Conservation (phyloP, 2,113 vertebrate genomes). For the Indri indri region DNA sequence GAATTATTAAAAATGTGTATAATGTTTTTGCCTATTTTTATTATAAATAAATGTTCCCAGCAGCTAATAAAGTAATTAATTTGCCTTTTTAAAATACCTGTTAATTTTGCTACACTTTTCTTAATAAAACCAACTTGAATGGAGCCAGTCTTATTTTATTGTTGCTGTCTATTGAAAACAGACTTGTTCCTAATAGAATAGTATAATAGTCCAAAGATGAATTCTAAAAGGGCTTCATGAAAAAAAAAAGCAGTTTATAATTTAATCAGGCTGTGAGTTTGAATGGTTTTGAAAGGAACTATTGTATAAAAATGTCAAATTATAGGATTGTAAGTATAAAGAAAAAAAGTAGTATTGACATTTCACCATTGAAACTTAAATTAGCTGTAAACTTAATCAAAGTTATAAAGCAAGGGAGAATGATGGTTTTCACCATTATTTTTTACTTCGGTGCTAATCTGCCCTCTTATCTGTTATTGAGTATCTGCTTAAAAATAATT, state of each 20-base stretch:
- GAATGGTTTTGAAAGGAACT: neutral
- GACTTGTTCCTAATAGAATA: neutral
- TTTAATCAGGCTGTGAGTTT: neutral
- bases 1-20: neutral
- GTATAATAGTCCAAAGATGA: neutral
- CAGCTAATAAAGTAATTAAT: neutral
- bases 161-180: neutral
- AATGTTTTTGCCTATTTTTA: neutral
- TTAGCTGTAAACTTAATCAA: neutral
- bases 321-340: neutral
- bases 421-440: neutral
- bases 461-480: neutral
- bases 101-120: slow-evolving; percentile 10
- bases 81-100: neutral
- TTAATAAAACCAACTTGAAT: neutral
- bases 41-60: neutral
- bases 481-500: neutral
- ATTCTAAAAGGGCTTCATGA: neutral
- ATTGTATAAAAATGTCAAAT: neutral
- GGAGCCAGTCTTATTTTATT: neutral
- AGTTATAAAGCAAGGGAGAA: neutral
- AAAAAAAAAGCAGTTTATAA: neutral
- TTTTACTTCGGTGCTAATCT: neutral
- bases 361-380: neutral
- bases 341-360: neutral